These are phyloP conservation scores for Meda fulgida DNA, from an alignment of 2,797 vertebrate genomes.

Conservation along the genomic window DNA sequence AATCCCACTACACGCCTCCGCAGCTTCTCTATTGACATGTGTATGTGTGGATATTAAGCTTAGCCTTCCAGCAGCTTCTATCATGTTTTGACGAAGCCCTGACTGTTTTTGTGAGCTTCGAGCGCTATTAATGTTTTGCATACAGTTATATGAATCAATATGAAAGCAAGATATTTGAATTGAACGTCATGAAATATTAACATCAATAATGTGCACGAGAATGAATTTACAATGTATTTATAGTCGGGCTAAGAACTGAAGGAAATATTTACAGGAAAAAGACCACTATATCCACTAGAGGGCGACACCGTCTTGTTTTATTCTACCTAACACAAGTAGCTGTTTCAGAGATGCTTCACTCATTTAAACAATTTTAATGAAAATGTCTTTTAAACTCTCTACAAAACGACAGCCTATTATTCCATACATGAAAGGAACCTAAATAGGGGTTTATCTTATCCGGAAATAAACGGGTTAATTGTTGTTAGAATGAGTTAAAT, in stretches of 20 bases:
- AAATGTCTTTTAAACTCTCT: not conserved
- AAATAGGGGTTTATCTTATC: not conserved
- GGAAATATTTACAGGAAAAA: not conserved
- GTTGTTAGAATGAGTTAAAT: not conserved
- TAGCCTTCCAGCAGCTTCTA: not conserved
- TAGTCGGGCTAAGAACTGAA: not conserved
- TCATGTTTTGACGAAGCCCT: not conserved
- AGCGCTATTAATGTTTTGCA: not conserved
- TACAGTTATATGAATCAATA: not conserved
- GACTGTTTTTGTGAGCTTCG: not conserved
- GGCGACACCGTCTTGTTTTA: not conserved
- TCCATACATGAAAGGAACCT: not conserved
- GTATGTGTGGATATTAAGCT: not conserved
- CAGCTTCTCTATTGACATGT: conserved; percentile 20
- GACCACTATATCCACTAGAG: not conserved
- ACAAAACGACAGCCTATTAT: not conserved
- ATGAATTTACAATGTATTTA: not conserved
- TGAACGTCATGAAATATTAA: not conserved
- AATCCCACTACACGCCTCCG: conserved; percentile 54
- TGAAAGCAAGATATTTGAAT: not conserved
- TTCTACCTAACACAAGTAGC: not conserved
- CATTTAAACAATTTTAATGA: not conserved
- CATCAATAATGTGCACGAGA: not conserved
- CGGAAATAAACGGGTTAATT: too few relatives aligned
- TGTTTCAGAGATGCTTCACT: not conserved